These are phyloP conservation scores for Menidia beryllina DNA, from an alignment of 2,113 vertebrate genomes.

Conservation along the genomic window DNA sequence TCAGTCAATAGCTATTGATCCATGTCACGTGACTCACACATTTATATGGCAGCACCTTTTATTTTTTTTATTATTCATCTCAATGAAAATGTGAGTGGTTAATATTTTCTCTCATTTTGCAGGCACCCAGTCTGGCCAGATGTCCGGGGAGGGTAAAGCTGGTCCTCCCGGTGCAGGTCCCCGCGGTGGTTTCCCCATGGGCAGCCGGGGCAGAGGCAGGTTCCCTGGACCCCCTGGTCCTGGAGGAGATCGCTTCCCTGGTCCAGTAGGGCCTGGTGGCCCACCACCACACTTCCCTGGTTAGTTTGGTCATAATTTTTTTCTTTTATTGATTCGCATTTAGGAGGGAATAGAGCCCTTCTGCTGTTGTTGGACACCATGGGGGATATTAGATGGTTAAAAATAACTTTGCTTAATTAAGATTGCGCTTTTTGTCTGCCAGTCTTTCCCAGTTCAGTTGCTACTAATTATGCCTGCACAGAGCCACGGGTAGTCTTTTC, in stretches of 20 bases:
- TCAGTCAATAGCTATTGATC: background rate
- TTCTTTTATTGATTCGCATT: background rate
- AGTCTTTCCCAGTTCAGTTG: slow-evolving; percentile 30
- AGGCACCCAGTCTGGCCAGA: slow-evolving; percentile 98
- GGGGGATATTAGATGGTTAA: background rate
- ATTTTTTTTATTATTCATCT: slow-evolving; percentile 2
- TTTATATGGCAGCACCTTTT: no score
- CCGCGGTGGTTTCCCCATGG: slow-evolving; percentile 91
- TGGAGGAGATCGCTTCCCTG: slow-evolving; percentile 95
- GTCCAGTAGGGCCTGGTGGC: slow-evolving; percentile 92
- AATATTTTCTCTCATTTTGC: slow-evolving; percentile 19
- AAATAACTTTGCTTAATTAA: background rate
- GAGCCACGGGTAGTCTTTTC: slow-evolving; percentile 18
- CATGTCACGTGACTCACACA: background rate
- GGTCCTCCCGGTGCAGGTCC: slow-evolving; percentile 92
- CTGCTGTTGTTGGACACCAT: background rate
- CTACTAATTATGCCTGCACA: slow-evolving; percentile 38
- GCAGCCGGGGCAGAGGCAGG: slow-evolving; percentile 91
- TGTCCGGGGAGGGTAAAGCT: slow-evolving; percentile 99
- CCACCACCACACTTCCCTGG: slow-evolving; percentile 96
- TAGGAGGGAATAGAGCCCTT: background rate
- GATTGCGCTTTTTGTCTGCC: slow-evolving; percentile 21
- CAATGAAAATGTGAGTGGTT: background rate
- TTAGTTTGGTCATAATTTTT: slow-evolving; percentile 66
- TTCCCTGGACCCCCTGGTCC: slow-evolving; percentile 92